Evolutionary conservation across 2,888 invertebrate species (phyloP).

Genomic region (Chirona hameri): DNA sequence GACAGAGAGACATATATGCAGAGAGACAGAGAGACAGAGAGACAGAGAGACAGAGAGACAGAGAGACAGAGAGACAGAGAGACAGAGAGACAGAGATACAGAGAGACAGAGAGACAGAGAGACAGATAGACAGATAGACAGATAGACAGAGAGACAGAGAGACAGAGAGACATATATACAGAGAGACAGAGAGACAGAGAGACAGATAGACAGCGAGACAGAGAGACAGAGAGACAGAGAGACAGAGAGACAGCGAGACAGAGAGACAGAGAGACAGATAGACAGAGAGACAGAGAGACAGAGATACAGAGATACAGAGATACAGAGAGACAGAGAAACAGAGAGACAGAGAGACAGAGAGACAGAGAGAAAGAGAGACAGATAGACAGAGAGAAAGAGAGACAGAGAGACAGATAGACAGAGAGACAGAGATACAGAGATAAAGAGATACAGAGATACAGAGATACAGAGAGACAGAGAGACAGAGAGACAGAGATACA

Average conservation of each 20-base stretch:
- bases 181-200: neutral
- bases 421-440: slow-evolving; percentile 23
- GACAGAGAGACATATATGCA: slow-evolving; percentile 29
- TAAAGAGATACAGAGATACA: too few species aligned
- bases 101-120: slow-evolving; percentile 26
- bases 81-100: neutral
- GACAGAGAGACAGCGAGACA: neutral
- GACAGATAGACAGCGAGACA: neutral
- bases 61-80: slow-evolving; percentile 6
- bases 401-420: slow-evolving; percentile 11
- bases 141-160: slow-evolving; percentile 13
- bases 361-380: neutral
- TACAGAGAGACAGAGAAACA: neutral
- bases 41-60: neutral
- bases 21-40: slow-evolving; percentile 11
- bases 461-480: slow-evolving; percentile 4
- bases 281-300: slow-evolving; percentile 11
- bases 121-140: too few species aligned
- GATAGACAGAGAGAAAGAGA: slow-evolving; percentile 30
- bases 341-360: neutral
- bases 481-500: neutral
- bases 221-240: neutral
- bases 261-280: slow-evolving; percentile 30
- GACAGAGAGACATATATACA: slow-evolving; percentile 23
- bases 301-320: slow-evolving; percentile 3